Evolutionary conservation across 2,888 invertebrate species (phyloP).

Genomic region (Drosophila imparisetae): DNA sequence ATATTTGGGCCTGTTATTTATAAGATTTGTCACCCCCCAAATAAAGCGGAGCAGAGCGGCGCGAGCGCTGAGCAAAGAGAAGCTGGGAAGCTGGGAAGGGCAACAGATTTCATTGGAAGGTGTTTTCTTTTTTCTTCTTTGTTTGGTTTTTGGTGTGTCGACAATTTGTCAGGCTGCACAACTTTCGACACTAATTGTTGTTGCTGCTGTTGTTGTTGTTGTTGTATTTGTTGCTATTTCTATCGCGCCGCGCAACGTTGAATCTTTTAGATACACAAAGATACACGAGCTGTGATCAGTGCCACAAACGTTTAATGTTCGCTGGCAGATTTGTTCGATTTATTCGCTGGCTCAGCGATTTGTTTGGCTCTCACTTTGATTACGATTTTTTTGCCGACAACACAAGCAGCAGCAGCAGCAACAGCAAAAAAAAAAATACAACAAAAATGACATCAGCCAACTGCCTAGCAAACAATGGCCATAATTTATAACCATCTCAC

Average conservation of each 20-base stretch:
- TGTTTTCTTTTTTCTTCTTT: neutral
- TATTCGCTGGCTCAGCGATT: constrained; percentile 34
- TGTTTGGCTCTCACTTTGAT: constrained; percentile 39
- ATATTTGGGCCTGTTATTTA: constrained; percentile 55
- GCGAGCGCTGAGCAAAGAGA: neutral
- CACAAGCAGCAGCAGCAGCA: neutral
- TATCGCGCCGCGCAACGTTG: constrained; percentile 7
- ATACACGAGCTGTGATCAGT: constrained; percentile 54
- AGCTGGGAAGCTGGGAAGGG: neutral
- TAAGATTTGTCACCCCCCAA: constrained; percentile 45
- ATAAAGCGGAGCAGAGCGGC: constrained; percentile 3
- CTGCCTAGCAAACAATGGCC: constrained; percentile 15
- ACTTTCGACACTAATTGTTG: constrained; percentile 46
- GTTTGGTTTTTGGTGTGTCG: constrained; percentile 9
- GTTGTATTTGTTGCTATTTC: constrained; percentile 30
- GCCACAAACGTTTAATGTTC: constrained; percentile 68
- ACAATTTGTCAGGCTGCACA: constrained; percentile 44
- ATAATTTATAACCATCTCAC: constrained; percentile 21
- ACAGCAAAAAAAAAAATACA: neutral
- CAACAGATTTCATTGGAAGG: neutral
- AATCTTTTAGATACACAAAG: constrained; percentile 21
- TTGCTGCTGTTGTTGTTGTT: constrained; percentile 31
- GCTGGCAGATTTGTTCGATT: constrained; percentile 60
- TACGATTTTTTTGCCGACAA: constrained; percentile 54
- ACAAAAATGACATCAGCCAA: constrained; percentile 10